Base-by-base conservation (phyloP, 2,113 vertebrate genomes). In the Aspiorhynchus laticeps region DNA sequence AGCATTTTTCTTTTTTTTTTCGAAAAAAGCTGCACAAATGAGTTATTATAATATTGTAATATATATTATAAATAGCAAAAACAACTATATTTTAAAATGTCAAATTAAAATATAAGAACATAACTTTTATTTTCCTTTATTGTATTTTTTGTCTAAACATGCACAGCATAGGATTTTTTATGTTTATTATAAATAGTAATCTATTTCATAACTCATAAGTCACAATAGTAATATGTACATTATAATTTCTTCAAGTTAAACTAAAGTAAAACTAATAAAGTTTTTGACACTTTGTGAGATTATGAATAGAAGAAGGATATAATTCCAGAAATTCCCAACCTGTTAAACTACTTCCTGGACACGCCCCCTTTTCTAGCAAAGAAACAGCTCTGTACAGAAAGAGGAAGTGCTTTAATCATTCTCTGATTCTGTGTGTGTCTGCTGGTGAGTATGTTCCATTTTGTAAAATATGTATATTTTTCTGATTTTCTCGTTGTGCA, bases 401-500 rank as follows among this genome's bases (percentile, higher is more conserved):
- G 65, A 80, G 85, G 63, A 80, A 86, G 21, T 31, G 15, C 8
- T 61, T 33, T n/a, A 65, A 63, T 28, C 10, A 65, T 33, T 28
- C 53, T 80, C 78, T 38, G 24, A 43, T 59, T 84, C 19, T 65
- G 26, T 65, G 7, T 7, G 63, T 74, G 17, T 73, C 21, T 15
- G 19, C 82, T 38, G 48, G 67, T 84, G 33, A 74, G 67, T 74
- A 53, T 4, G 10, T 19, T 12, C 0, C 2, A 7, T 86, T 80
- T 48, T 5, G 36, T 36, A 36, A 36, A 36, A 51, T 51, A 51
- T 12, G 26, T 17, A 36, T 36, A 9, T 24, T 56, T 71, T 43
- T 78, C 26, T 87, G 67, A 71, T 33, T 74, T 83, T 81, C 33
- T 73, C 88, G 82, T 59, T 56, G 8, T 81, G 73, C 19, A 59